Conservation (phyloP, 2,797 vertebrate genomes). For the Hyperoplus immaculatus region DNA sequence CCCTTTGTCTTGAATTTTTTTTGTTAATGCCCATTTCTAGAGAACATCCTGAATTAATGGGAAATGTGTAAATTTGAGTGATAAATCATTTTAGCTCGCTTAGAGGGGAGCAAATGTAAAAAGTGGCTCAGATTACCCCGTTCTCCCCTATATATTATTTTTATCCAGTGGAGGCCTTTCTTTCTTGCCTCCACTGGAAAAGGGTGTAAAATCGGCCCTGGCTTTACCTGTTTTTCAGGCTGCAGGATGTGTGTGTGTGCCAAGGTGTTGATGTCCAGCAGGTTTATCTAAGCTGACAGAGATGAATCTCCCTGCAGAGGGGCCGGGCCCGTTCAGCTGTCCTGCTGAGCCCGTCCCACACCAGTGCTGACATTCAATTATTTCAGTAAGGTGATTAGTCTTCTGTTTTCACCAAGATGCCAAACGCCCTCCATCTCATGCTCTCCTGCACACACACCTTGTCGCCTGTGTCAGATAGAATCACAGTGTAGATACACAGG, state of each 20-base stretch:
- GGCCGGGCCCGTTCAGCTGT: too few relatives aligned
- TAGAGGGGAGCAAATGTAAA: too few relatives aligned
- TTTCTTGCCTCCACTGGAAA: too few relatives aligned
- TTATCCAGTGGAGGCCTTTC: too few relatives aligned
- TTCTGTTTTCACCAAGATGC: slow-evolving; percentile 80
- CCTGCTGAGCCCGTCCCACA: slow-evolving; percentile 60
- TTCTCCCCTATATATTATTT: too few relatives aligned
- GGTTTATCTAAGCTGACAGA: slow-evolving; percentile 92
- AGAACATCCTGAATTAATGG: too few relatives aligned
- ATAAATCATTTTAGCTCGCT: too few relatives aligned
- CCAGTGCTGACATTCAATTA: slow-evolving; percentile 86
- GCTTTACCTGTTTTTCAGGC: slow-evolving; percentile 27
- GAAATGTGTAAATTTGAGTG: too few relatives aligned
- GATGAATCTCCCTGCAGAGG: slow-evolving; percentile 92
- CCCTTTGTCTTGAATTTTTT: too few relatives aligned
- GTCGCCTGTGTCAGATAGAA: slow-evolving; percentile 29
- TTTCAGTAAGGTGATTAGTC: slow-evolving; percentile 85
- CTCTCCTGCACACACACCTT: slow-evolving; percentile 39
- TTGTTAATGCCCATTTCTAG: too few relatives aligned
- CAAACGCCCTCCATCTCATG: slow-evolving; percentile 58
- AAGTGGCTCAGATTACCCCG: too few relatives aligned
- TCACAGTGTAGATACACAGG: neutral
- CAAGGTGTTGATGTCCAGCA: slow-evolving; percentile 87
- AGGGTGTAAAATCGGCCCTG: too few relatives aligned
- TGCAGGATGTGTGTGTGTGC: slow-evolving; percentile 80